Conservation (phyloP, 2,888 invertebrate species). For the Tetragnatha montana region DNA sequence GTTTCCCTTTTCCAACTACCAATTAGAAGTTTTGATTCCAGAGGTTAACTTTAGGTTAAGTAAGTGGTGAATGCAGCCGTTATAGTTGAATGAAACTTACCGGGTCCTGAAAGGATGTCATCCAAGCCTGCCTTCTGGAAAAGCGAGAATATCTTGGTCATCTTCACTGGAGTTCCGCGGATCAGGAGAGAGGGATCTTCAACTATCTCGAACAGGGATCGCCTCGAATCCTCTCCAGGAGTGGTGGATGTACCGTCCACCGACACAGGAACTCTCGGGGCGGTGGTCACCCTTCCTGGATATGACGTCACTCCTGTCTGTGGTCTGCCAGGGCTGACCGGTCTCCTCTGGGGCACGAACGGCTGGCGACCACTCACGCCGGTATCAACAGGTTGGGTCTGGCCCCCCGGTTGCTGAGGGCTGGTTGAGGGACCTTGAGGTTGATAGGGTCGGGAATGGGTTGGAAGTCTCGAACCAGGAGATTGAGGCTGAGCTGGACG, state of each 20-base stretch:
- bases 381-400: background rate
- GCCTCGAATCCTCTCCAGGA: constrained; percentile 48
- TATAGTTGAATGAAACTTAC: too few species aligned
- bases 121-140: constrained; percentile 70
- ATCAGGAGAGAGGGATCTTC: constrained; percentile 70
- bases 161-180: constrained; percentile 66
- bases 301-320: constrained; percentile 14
- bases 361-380: background rate
- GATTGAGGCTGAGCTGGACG: constrained; percentile 13
- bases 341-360: constrained; percentile 1
- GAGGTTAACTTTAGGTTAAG: too few species aligned
- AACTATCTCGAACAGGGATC: constrained; percentile 70
- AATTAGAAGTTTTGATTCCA: too few species aligned
- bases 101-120: constrained; percentile 59
- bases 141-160: constrained; percentile 63
- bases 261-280: constrained; percentile 45
- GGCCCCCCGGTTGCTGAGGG: background rate
- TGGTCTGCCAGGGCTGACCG: background rate
- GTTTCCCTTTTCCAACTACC: too few species aligned
- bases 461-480: background rate
- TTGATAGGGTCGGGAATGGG: constrained; percentile 16
- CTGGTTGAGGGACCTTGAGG: background rate
- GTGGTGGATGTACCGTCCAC: constrained; percentile 55
- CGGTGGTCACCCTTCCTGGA: constrained; percentile 15
- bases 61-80: too few species aligned